Base-by-base conservation (phyloP, 1,140 invertebrate species). In the Ceratitis capitata region DNA sequence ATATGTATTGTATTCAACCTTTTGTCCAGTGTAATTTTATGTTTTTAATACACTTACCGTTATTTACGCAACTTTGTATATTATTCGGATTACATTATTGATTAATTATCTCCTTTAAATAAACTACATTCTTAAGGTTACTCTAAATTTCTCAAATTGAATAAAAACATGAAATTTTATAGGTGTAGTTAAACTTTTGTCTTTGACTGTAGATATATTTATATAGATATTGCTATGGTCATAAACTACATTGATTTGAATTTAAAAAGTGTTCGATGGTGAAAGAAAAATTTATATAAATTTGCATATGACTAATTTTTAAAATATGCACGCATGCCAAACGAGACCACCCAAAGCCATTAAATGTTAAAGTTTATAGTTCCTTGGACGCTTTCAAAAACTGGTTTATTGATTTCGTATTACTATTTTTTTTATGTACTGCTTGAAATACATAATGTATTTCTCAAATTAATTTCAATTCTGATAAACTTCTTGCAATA, bases 301-400 rank as follows among this genome's bases (percentile, higher is more conserved):
- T 64, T 64, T 64, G 29, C 58, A 29, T 29, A 23, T 64, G 58
- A 29, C 29, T 29, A 64, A 64, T 64, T 64, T 29, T 29, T 64
- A 64, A 64, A 64, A 29, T 64, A 32, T 64, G 58, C 58, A 32
- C 58, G 58, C 58, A 26, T 64, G 58, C 58, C 58, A 64, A 64
- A 32, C 29, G 58, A 16, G 58, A 64, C 58, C 58, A 64, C 58
- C 26, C 58, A 64, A 64, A 29, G 32, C 32, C 58, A 32, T 64
- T 32, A 64, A 64, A 26, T 64, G 58, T 16, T 12, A 29, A 64
- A 29, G 58, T 64, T 64, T 64, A 64, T 64, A 14, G 58, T 26
- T 29, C 14, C 32, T 64, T 29, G 58, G 14, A 12, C 23, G 58
- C 58, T 23, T 64, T 64, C 23, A 64, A 12, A 64, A 56, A 56